phyloP scores from a whole-genome alignment of 2,797 vertebrate species.

The Novumbra hubbsi region DNA sequence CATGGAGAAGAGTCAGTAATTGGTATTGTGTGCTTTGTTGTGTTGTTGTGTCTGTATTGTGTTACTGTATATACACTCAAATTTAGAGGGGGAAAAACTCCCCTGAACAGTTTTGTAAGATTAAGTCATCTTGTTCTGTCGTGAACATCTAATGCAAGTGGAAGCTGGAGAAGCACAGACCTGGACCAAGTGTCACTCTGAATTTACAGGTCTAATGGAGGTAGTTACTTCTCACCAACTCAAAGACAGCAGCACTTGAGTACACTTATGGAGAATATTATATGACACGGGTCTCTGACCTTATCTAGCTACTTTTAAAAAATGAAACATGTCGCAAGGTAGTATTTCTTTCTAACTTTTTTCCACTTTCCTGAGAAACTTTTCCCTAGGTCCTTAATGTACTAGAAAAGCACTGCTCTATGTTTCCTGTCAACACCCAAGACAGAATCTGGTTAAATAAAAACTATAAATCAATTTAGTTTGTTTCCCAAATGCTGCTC shows the following conservation, averaged over 20 bases:
- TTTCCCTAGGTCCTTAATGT: too few species aligned
- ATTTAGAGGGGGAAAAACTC: neutral
- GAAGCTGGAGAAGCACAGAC: constrained; percentile 15
- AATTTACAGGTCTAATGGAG: constrained; percentile 8
- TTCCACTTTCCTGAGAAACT: too few species aligned
- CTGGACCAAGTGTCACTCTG: constrained; percentile 4
- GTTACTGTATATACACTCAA: neutral
- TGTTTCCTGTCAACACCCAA: too few species aligned
- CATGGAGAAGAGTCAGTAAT: neutral
- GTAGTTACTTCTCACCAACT: constrained; percentile 9
- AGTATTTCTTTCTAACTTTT: too few species aligned
- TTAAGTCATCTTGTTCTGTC: neutral
- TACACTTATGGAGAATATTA: constrained; percentile 3
- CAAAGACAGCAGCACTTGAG: constrained; percentile 6
- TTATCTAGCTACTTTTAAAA: too few species aligned
- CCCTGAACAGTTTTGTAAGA: neutral
- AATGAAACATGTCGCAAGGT: too few species aligned
- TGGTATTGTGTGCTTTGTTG: neutral
- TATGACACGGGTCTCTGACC: neutral
- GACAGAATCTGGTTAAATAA: too few species aligned
- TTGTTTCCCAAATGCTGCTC: too few species aligned
- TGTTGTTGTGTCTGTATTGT: neutral
- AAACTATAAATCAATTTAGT: too few species aligned
- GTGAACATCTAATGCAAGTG: constrained; percentile 7
- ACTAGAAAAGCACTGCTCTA: too few species aligned